These are phyloP conservation scores for Chrysodeixis includens DNA, from an alignment of 2,888 invertebrate genomes.

Conservation along the genomic window DNA sequence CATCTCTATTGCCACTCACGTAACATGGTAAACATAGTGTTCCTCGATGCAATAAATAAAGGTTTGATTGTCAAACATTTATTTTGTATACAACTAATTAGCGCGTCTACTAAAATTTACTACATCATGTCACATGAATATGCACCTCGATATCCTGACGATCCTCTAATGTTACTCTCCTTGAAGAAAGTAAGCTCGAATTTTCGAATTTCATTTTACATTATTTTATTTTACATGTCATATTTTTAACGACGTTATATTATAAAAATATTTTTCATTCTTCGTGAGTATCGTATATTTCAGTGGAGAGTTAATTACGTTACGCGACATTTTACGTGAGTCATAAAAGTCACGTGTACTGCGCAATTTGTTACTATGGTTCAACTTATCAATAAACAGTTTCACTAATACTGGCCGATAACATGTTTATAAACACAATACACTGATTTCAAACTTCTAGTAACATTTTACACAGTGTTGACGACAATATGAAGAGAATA, in stretches of 20 bases:
- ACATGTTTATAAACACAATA: conserved; percentile 23
- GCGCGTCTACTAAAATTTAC: conserved; percentile 48
- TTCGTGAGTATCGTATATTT: conserved; percentile 23
- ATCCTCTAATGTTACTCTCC: conserved; percentile 2
- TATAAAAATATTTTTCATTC: conserved; percentile 23
- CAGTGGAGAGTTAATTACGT: conserved; percentile 9
- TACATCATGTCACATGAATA: conserved; percentile 43
- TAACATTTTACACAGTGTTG: conserved; percentile 5
- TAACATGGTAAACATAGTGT: conserved; percentile 6
- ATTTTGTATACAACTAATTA: conserved; percentile 36
- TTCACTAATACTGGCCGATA: conserved; percentile 14
- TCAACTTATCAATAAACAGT: conserved; percentile 28
- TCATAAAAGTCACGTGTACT: conserved; percentile 15
- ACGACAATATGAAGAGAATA: conserved; percentile 16
- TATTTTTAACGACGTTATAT: conserved; percentile 17
- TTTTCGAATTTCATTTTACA: conserved; percentile 30
- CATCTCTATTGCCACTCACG: conserved; percentile 34
- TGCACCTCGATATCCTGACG: conserved; percentile 35
- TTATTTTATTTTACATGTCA: conserved; percentile 30
- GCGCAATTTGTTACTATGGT: conserved; percentile 24
- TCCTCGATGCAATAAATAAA: conserved; percentile 44
- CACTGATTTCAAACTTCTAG: conserved; percentile 16
- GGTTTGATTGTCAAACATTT: conserved; percentile 43
- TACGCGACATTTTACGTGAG: conserved; percentile 14
- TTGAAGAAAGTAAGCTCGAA: conserved; percentile 32